These are phyloP conservation scores for Malthinus flaveolus DNA, from an alignment of 2,888 invertebrate species.

Conservation along the genomic window DNA sequence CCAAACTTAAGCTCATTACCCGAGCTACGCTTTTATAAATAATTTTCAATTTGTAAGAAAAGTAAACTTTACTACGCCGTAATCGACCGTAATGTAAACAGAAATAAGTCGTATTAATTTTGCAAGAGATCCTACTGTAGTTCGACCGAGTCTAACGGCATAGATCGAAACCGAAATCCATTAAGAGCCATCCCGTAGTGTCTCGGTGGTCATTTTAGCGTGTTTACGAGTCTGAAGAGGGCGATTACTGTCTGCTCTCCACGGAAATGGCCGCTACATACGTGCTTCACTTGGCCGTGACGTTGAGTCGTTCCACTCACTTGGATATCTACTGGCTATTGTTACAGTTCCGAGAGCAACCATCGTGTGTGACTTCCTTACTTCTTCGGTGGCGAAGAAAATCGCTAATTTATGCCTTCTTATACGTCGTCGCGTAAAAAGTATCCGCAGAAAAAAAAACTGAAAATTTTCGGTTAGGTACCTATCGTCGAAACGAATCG, in stretches of 20 bases:
- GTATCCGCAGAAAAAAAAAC: neutral
- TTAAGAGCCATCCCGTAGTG: conserved; percentile 52
- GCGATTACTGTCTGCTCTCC: conserved; percentile 53
- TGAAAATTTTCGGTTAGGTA: neutral
- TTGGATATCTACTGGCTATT: conserved; percentile 42
- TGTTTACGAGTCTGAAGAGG: conserved; percentile 55
- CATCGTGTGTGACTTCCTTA: conserved; percentile 34
- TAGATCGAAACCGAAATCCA: conserved; percentile 49
- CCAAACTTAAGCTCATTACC: neutral
- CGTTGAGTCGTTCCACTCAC: conserved; percentile 48
- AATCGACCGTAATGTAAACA: conserved; percentile 5
- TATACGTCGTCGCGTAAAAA: conserved; percentile 7
- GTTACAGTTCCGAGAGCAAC: conserved; percentile 36
- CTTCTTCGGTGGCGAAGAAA: conserved; percentile 32
- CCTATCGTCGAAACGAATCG: conserved; percentile 21
- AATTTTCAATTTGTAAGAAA: too few relatives aligned
- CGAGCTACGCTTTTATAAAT: too few relatives aligned
- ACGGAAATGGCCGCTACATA: conserved; percentile 51
- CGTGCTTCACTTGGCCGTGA: conserved; percentile 45
- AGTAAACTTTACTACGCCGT: too few relatives aligned
- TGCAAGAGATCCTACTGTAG: conserved; percentile 27
- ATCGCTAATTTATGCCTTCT: conserved; percentile 35
- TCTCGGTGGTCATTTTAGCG: conserved; percentile 53
- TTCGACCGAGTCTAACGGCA: conserved; percentile 33
- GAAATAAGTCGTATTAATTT: conserved; percentile 34